Evolutionary conservation across 2,113 vertebrate species (phyloP), one percentile per base, ranked within the genome.

Genomic region (Phrynosoma platyrhinos): DNA sequence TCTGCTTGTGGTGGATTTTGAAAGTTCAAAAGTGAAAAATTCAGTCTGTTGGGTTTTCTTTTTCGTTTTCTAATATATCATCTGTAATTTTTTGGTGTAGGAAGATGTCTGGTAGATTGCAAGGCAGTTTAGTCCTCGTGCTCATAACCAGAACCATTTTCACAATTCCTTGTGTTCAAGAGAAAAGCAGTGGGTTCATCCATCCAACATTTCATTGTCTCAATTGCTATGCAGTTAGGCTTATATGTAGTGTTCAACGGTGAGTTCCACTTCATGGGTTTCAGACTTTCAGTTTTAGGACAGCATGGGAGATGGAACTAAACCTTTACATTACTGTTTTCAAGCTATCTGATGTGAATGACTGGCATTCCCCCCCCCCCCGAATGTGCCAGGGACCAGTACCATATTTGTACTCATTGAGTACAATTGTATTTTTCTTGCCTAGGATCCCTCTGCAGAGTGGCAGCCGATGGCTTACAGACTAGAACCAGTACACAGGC

Each of bases 61-160:
- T 95, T 95, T 94, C 91, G 93, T 95, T 95, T 95, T 95, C 92
- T 91, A 92, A 90, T 93, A 92, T 93, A 95, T 94, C 95, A 93
- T 95, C 94, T 94, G 92, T 92, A 90, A 94, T 93, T 93, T 88
- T 93, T 93, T 94, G 94, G 91, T 94, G 52, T 94, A 91, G 94
- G 89, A 93, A 92, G 91, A 93, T 88, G 83, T 90, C 91, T 84
- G 91, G 93, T 91, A 71, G 66, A 89, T 81, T 62, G 89, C 58
- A 5, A 79, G 87, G 90, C 92, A 91, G n/a, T 16, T 47, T 47
- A 52, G 84, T 80, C 91, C 92, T 94, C 89, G 90, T 91, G 82
- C 91, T 83, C 68, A 42, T 94, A 32, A 90, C 55, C 69, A 91
- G 89, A 91, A 87, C 52, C 82, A 85, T 90, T 89, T 82, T 40